These are phyloP conservation scores for Hyperoplus immaculatus DNA, from an alignment of 2,797 vertebrate species.

Conservation along the genomic window DNA sequence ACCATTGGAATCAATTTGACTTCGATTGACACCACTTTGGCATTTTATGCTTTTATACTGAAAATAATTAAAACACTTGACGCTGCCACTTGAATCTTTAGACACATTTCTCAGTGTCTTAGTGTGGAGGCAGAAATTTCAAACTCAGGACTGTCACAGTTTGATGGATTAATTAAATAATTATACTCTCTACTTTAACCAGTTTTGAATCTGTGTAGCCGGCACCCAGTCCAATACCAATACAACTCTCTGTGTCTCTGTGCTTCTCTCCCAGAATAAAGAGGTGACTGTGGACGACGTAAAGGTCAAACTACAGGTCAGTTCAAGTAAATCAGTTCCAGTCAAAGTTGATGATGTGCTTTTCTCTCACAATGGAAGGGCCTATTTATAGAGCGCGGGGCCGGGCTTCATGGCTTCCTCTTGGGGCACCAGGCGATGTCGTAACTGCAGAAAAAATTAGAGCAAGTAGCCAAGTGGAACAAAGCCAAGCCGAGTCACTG, in stretches of 20 bases:
- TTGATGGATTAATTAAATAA: no score
- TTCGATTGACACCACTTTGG: no score
- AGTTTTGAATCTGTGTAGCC: background rate
- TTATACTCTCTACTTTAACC: background rate
- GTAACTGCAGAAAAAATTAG: constrained; percentile 15
- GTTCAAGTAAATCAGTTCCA: constrained; percentile 26
- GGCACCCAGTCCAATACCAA: background rate
- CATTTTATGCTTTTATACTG: no score
- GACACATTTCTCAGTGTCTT: background rate
- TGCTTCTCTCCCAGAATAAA: constrained; percentile 74
- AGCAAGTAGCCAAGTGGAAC: constrained; percentile 23
- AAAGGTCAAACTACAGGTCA: constrained; percentile 80
- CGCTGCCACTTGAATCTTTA: background rate
- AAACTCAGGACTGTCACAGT: background rate
- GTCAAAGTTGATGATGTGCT: constrained; percentile 13
- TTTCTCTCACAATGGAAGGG: constrained; percentile 7
- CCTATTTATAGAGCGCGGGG: constrained; percentile 33
- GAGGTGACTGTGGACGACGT: constrained; percentile 73
- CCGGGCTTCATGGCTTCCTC: constrained; percentile 2
- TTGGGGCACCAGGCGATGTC: constrained; percentile 5
- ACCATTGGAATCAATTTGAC: background rate
- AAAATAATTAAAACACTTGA: no score
- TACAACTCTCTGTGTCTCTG: constrained; percentile 9
- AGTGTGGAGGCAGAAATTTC: background rate
- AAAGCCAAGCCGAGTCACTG: constrained; percentile 15